These are phyloP conservation scores for Zaprionus inermis DNA, from an alignment of 1,140 invertebrate species.

Conservation along the genomic window DNA sequence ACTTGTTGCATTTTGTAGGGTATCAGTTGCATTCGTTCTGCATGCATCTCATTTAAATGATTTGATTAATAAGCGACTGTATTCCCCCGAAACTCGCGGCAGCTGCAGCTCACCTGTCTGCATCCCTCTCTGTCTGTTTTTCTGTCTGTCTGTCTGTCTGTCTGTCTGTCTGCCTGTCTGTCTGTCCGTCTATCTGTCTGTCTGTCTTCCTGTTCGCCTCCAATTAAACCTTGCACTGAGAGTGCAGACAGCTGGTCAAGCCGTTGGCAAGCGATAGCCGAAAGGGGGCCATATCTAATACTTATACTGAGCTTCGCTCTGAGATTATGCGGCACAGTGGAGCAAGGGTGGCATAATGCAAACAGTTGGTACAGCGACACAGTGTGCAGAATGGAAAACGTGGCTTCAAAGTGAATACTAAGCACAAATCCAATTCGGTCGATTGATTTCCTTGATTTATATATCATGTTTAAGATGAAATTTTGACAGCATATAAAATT, in stretches of 20 bases:
- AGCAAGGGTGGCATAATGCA: not conserved
- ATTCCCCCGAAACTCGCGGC: not conserved
- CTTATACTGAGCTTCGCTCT: not conserved
- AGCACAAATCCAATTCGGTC: too few species aligned
- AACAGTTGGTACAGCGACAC: too few species aligned
- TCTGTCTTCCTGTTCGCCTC: not conserved
- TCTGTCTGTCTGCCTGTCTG: not conserved
- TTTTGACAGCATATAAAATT: too few species aligned
- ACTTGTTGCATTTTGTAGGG: not conserved
- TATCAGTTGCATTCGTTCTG: not conserved
- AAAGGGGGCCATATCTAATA: not conserved
- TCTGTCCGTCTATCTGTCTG: not conserved
- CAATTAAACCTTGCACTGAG: not conserved
- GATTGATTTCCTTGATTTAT: too few species aligned
- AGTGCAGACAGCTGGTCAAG: not conserved
- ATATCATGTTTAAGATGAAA: too few species aligned
- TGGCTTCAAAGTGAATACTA: too few species aligned
- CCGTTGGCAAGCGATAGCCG: not conserved
- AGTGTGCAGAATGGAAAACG: too few species aligned
- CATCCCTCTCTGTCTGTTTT: too few species aligned
- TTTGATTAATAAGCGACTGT: not conserved
- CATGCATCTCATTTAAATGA: not conserved
- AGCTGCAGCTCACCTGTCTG: not conserved
- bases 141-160: not conserved
- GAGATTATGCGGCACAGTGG: not conserved